A percentile compares a stretch with the other conserved stretches of the same genome.
Evolutionary conservation across 2,888 invertebrate species (phyloP).

Genomic region (Bombylius major): DNA sequence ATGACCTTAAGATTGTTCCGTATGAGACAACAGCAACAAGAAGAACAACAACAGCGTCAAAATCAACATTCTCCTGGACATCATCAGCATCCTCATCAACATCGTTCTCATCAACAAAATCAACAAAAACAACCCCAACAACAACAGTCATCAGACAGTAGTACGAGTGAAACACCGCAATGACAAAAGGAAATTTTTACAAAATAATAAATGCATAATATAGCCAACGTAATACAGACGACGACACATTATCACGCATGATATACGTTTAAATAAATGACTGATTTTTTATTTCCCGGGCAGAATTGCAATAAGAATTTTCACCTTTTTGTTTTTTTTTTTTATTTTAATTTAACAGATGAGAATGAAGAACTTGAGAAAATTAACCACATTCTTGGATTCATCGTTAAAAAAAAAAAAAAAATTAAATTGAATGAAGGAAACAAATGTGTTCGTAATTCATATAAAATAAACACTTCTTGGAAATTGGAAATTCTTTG

Average conservation of each 20-base stretch:
- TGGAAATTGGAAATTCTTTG: neutral
- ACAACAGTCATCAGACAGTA: neutral
- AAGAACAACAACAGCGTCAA: conserved; percentile 15
- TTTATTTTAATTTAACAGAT: conserved; percentile 1
- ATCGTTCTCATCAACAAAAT: neutral
- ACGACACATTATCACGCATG: no score
- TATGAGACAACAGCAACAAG: conserved; percentile 33
- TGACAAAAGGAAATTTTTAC: conserved; percentile 10
- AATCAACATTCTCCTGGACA: neutral
- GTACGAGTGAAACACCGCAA: conserved; percentile 26
- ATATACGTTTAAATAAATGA: conserved; percentile 4
- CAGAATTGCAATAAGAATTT: conserved; percentile 21
- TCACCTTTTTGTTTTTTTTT: neutral
- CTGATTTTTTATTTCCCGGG: conserved; percentile 17
- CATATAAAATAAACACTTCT: conserved; percentile 2
- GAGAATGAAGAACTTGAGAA: no score
- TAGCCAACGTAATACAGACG: no score
- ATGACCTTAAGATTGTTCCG: conserved; percentile 56
- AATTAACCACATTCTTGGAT: no score
- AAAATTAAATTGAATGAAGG: conserved; percentile 2
- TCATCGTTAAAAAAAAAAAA: neutral
- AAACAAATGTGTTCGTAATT: neutral
- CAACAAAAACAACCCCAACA: neutral
- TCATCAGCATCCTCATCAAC: conserved; percentile 13
- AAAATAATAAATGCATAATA: no score